These are phyloP conservation scores for Dasyurus viverrinus DNA, from an alignment of 2,113 vertebrate species.

Conservation along the genomic window DNA sequence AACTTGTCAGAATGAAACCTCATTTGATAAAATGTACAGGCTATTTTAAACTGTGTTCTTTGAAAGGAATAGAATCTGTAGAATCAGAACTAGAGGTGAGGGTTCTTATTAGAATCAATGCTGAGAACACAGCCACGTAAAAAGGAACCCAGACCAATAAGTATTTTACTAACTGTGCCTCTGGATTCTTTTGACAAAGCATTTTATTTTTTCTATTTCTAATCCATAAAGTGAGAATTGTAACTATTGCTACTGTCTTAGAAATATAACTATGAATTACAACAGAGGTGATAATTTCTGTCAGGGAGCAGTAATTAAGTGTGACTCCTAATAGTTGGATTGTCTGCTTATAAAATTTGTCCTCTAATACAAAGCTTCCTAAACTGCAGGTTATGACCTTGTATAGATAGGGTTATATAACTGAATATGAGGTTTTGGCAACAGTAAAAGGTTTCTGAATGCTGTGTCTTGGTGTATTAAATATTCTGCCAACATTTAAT, in stretches of 20 bases:
- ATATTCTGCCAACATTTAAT: too few species aligned
- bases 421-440: too few species aligned
- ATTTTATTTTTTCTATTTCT: conserved; percentile 33
- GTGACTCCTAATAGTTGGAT: too few species aligned
- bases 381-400: too few species aligned
- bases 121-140: not conserved
- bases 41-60: not conserved
- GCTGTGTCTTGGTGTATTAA: too few species aligned
- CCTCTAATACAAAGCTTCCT: too few species aligned
- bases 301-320: not conserved
- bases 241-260: not conserved
- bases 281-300: not conserved
- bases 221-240: conserved; percentile 19
- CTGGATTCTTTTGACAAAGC: not conserved
- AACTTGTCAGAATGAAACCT: conserved; percentile 12
- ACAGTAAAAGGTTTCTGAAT: too few species aligned
- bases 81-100: not conserved
- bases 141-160: not conserved
- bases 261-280: not conserved
- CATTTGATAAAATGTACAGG: not conserved
- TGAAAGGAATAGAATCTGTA: not conserved
- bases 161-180: not conserved
- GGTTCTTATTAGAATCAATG: not conserved
- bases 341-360: too few species aligned
- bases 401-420: too few species aligned